phyloP scores from a whole-genome alignment of 2,113 vertebrate genomes.

The Psammodynastes pulverulentus region DNA sequence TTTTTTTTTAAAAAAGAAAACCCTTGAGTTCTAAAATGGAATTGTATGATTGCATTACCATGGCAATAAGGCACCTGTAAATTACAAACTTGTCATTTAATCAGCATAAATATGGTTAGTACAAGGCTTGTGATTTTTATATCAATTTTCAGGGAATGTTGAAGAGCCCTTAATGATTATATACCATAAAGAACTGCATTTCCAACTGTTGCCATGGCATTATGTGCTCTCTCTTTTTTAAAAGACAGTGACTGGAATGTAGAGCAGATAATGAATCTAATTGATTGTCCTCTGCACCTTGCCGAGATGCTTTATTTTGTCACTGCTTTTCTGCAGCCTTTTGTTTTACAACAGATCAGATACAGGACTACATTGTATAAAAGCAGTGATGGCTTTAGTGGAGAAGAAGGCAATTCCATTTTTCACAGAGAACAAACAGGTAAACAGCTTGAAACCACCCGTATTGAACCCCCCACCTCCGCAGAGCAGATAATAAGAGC shows the following conservation, averaged over 20 bases:
- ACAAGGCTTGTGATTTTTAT: constrained; percentile 63
- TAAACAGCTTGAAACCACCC: constrained; percentile 54
- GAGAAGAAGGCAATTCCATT: constrained; percentile 49
- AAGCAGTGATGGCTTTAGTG: constrained; percentile 46
- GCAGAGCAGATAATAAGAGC: constrained; percentile 42
- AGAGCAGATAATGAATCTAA: constrained; percentile 75
- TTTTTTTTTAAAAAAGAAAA: constrained; percentile 65
- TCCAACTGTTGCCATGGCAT: constrained; percentile 77
- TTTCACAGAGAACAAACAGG: constrained; percentile 52
- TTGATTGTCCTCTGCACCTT: constrained; percentile 67
- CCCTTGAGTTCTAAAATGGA: constrained; percentile 72
- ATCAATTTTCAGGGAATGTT: constrained; percentile 58
- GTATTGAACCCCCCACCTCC: constrained; percentile 35
- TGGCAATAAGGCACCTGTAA: constrained; percentile 77
- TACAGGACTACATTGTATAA: constrained; percentile 51
- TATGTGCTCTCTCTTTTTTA: constrained; percentile 61
- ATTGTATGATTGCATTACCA: constrained; percentile 76
- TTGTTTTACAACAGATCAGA: constrained; percentile 58
- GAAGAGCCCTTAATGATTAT: constrained; percentile 74
- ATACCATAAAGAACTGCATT: constrained; percentile 69
- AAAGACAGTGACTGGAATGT: constrained; percentile 75
- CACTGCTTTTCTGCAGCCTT: constrained; percentile 54
- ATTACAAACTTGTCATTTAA: constrained; percentile 80
- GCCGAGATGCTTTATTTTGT: constrained; percentile 61
- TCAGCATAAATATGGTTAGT: constrained; percentile 73